Conservation (phyloP, 2,797 vertebrate species). For the Protonibea diacanthus region DNA sequence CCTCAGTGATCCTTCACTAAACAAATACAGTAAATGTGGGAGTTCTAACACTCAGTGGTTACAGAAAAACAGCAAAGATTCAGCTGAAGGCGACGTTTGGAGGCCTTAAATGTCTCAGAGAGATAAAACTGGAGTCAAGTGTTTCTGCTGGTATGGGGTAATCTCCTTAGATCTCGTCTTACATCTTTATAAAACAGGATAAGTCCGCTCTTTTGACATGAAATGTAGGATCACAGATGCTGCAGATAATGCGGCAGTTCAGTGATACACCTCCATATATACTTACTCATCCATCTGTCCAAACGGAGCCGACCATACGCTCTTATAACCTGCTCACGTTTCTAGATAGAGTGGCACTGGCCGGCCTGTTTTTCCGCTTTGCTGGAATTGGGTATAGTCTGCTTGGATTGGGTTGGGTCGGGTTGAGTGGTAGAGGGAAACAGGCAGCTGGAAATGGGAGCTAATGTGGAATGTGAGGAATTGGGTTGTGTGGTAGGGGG, state of each 20-base stretch:
- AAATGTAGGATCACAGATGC: neutral
- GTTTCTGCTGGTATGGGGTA: neutral
- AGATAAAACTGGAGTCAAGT: neutral
- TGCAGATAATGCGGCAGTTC: neutral
- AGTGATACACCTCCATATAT: conserved; percentile 7
- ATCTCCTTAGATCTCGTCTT: neutral
- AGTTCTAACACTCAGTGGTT: neutral
- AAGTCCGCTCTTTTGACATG: neutral
- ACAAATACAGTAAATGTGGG: neutral
- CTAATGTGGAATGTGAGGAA: conserved; percentile 90
- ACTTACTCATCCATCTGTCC: conserved; percentile 28
- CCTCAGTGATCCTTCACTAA: neutral
- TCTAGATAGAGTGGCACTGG: conserved; percentile 18
- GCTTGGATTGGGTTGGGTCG: conserved; percentile 65
- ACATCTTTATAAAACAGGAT: neutral
- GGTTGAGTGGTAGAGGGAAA: conserved; percentile 77
- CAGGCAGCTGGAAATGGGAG: conserved; percentile 87
- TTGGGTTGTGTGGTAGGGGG: conserved; percentile 87
- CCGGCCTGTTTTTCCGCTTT: conserved; percentile 21
- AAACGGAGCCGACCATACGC: neutral
- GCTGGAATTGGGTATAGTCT: conserved; percentile 48
- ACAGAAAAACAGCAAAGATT: neutral
- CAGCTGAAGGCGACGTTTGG: neutral
- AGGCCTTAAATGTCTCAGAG: neutral
- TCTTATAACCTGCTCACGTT: conserved; percentile 6